Base-by-base conservation (phyloP, 2,888 invertebrate genomes). In the Atherix ibis region DNA sequence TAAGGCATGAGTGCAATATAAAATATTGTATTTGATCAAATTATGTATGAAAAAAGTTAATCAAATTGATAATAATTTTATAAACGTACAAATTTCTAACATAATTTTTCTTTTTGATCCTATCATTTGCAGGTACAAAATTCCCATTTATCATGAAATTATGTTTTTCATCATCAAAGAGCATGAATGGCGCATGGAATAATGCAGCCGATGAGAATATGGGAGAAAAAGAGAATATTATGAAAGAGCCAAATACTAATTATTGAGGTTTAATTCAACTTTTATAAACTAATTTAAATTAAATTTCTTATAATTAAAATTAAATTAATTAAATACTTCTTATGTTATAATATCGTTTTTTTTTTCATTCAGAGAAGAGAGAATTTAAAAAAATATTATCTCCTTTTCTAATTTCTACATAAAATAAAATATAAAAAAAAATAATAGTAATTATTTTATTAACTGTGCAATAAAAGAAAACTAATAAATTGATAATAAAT, bases 121-220 rank as follows among this genome's bases (percentile, higher is more conserved):
- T 22, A 31, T 42, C 37, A 46, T 47, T 71, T 73, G 10, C 70
- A 89, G 91, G 82, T 62, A 91, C 91, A 46, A 94, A 94, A 68
- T 91, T 91, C 65, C 97, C 97, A 47, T 97, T 92, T 70, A 87
- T 94, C 53, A 85, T 97, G 82, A 97, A 97, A 67, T 69, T 97
- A 48, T 95, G 95, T 60, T 97, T 95, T 72, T 94, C 94, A 14
- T 88, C 89, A 40, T 75, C 79, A 41, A 62, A 62, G 51, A 62
- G 59, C 52, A 59, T 62, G 59, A 62, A 62, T 66, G 77, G 60
- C 62, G 71, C 58, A 67, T 74, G 70, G 60, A 61, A 61, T 42
- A 61, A 60, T 50, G 61, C 62, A 29, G 48, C 57, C 41, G 55
- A 51, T 38, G 61, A 61, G 42, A 58, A 59, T 39, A 58, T 57